Evolutionary conservation across 2,797 vertebrate genomes (phyloP).

Genomic region (Takifugu rubripes): DNA sequence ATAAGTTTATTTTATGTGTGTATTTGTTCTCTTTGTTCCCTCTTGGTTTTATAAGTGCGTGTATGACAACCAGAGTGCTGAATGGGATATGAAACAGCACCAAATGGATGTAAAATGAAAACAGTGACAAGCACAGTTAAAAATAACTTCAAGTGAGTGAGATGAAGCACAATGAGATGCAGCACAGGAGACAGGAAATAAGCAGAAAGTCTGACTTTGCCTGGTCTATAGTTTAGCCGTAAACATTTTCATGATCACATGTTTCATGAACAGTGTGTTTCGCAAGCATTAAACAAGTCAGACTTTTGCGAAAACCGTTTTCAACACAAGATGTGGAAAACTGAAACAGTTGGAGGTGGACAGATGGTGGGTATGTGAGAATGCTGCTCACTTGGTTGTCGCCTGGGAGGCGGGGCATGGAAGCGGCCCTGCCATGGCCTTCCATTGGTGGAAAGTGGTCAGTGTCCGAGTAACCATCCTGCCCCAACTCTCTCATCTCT

Average conservation of each 20-base stretch:
- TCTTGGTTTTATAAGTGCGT: conserved; percentile 26
- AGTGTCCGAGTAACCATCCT: conserved; percentile 91
- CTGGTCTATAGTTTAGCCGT: conserved; percentile 33
- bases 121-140: conserved; percentile 27
- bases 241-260: conserved; percentile 9
- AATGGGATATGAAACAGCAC: conserved; percentile 45
- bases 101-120: conserved; percentile 47
- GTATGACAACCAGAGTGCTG: conserved; percentile 66
- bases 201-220: conserved; percentile 50
- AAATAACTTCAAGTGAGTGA: conserved; percentile 47
- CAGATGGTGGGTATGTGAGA: conserved; percentile 69
- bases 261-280: conserved; percentile 29
- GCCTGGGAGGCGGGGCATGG: conserved; percentile 96
- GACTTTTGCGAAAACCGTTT: conserved; percentile 32
- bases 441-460: conserved; percentile 93
- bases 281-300: conserved; percentile 29
- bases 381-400: conserved; percentile 96
- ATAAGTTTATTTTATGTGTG: neutral
- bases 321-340: conserved; percentile 29
- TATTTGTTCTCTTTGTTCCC: conserved; percentile 11
- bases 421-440: conserved; percentile 91
- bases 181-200: conserved; percentile 17
- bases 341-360: conserved; percentile 30
- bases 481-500: conserved; percentile 94
- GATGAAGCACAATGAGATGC: conserved; percentile 11